phyloP scores from a whole-genome alignment of 2,888 invertebrate species.

The Pristionchus japonicus region DNA sequence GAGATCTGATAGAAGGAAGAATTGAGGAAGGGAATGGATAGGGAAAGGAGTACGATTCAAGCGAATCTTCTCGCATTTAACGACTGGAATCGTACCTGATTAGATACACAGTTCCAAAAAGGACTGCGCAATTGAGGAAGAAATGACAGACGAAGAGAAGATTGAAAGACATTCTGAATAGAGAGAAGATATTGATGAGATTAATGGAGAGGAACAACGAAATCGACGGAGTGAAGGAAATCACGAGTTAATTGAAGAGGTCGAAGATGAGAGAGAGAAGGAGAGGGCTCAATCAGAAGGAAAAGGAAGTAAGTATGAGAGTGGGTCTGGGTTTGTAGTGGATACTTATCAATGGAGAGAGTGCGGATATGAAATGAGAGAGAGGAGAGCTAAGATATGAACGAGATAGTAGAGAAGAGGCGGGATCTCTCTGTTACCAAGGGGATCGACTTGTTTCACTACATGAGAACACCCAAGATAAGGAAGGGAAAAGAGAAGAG shows the following conservation, averaged over 20 bases:
- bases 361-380: not conserved
- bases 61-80: not conserved
- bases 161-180: conserved; percentile 19
- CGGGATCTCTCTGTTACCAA: not conserved
- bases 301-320: not conserved
- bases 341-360: not conserved
- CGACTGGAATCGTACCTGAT: not conserved
- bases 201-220: too few relatives aligned
- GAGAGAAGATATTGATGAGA: too few relatives aligned
- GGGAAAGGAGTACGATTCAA: too few relatives aligned
- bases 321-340: not conserved
- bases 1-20: not conserved
- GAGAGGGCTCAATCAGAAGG: not conserved
- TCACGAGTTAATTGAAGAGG: not conserved
- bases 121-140: not conserved
- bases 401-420: not conserved
- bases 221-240: not conserved
- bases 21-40: not conserved
- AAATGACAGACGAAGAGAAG: not conserved
- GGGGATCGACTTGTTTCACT: conserved; percentile 17
- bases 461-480: not conserved
- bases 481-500: not conserved
- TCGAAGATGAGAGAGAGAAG: not conserved
- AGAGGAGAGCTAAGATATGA: conserved; percentile 1
- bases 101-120: not conserved